Base-by-base conservation (phyloP, 2,888 invertebrate species). In the Dryadula phaetusa region DNA sequence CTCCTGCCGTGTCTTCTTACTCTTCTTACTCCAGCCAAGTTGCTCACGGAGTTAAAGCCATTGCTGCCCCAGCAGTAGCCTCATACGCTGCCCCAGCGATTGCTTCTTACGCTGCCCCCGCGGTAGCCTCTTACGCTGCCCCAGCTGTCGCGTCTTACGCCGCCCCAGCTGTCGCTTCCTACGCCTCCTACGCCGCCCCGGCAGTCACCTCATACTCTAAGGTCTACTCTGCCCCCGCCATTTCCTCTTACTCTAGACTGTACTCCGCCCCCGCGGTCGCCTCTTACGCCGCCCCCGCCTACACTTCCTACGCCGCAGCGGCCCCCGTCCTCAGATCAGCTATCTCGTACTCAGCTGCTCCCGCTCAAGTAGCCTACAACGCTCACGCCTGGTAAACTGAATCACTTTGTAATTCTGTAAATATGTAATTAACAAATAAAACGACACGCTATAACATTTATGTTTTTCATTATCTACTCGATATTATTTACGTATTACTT, bases 301-400 rank as follows among this genome's bases (percentile, higher is more conserved):
- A 72, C 73, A 66, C 76, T 18, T 70, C 74, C 42, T 85, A 85
- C 77, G 82, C 85, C 68, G 81, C 83, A 32, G 81, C 83, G 52
- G 83, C 86, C 40, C 86, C 88, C 74, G 87, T 85, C 72, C 79
- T 87, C 72, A 86, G 87, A 73, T 84, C 91, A 62, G 88, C 90
- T 71, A 82, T 94, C 54, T 82, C 91, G 66, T 94, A 94, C 89
- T 92, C 93, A 58, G 94, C 95, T 70, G 79, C 79, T 10, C 78
- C 80, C 64, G 74, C 72, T 20, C 44, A 44, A 1, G 44, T 44
- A 78, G 87, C 93, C 72, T 95, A 95, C 92, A 92, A 93, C 77
- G 95, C 94, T 70, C 93, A 94, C 74, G 95, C 91, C 76, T 95
- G 94, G 94, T 95, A 93, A 94, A 85, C 85, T 83, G 68, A 70